Conservation (phyloP, 1,140 invertebrate species). For the Antheraea pernyi region DNA sequence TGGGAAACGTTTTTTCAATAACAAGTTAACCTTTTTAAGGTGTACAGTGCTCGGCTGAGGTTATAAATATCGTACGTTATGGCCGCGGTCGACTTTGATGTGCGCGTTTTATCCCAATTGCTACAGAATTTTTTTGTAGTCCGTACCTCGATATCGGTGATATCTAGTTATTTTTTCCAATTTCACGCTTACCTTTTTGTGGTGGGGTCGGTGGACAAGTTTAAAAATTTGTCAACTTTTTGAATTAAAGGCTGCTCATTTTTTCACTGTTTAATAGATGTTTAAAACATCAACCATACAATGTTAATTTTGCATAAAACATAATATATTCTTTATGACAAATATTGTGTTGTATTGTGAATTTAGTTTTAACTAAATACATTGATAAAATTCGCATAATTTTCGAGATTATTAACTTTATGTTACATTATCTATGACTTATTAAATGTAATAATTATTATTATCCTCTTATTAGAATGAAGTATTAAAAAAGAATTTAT, state of each 20-base stretch:
- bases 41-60: constrained; percentile 37
- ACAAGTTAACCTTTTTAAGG: constrained; percentile 54
- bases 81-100: constrained; percentile 67
- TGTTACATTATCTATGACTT: no score
- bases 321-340: no score
- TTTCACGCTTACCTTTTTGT: background rate
- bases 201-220: background rate
- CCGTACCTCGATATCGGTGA: background rate
- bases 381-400: no score
- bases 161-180: background rate
- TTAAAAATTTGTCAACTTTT: background rate
- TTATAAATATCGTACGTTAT: constrained; percentile 71
- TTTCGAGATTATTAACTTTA: no score
- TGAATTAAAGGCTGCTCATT: background rate
- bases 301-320: no score
- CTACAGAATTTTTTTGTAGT: constrained; percentile 21
- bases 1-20: constrained; percentile 70
- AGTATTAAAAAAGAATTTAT: no score
- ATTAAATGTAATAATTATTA: no score
- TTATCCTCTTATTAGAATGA: no score
- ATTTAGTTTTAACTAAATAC: no score
- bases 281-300: no score
- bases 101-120: constrained; percentile 49
- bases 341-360: no score
- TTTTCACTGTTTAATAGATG: background rate